Conservation (phyloP, 2,113 vertebrate species). For the Poeciliopsis prolifica region DNA sequence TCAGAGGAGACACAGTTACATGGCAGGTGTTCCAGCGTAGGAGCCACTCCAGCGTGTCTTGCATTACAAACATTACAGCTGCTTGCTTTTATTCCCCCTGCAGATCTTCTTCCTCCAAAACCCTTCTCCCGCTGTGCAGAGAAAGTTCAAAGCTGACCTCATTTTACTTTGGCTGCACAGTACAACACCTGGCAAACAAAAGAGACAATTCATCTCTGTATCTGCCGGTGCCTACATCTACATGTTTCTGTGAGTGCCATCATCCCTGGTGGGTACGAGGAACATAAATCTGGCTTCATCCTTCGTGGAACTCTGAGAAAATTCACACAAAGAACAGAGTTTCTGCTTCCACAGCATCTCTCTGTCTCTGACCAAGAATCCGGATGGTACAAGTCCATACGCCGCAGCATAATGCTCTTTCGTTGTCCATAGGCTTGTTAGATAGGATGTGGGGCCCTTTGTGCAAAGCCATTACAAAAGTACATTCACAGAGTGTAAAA, state of each 20-base stretch:
- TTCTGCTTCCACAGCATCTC: constrained; percentile 50
- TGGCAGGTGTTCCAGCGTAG: background rate
- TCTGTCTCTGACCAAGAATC: constrained; percentile 66
- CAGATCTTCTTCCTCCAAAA: constrained; percentile 13
- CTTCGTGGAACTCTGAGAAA: constrained; percentile 47
- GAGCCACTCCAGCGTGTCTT: background rate
- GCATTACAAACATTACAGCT: constrained; percentile 37
- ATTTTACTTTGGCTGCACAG: constrained; percentile 48
- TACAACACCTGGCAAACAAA: constrained; percentile 52
- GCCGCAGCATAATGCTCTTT: constrained; percentile 67
- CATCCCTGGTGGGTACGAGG: constrained; percentile 38
- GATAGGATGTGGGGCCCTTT: constrained; percentile 73
- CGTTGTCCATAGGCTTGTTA: constrained; percentile 65
- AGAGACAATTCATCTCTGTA: constrained; percentile 42
- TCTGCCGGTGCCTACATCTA: constrained; percentile 7
- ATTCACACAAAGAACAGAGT: constrained; percentile 54
- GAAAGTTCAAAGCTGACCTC: constrained; percentile 52
- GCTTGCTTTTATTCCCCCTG: constrained; percentile 35
- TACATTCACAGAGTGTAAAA: constrained; percentile 69
- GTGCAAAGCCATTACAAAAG: constrained; percentile 68
- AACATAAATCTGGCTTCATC: constrained; percentile 53
- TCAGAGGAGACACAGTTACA: background rate
- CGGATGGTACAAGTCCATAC: constrained; percentile 72
- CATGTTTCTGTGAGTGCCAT: constrained; percentile 40
- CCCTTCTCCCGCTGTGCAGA: constrained; percentile 7